Conservation (phyloP, 2,113 vertebrate genomes). For the Vombatus ursinus region DNA sequence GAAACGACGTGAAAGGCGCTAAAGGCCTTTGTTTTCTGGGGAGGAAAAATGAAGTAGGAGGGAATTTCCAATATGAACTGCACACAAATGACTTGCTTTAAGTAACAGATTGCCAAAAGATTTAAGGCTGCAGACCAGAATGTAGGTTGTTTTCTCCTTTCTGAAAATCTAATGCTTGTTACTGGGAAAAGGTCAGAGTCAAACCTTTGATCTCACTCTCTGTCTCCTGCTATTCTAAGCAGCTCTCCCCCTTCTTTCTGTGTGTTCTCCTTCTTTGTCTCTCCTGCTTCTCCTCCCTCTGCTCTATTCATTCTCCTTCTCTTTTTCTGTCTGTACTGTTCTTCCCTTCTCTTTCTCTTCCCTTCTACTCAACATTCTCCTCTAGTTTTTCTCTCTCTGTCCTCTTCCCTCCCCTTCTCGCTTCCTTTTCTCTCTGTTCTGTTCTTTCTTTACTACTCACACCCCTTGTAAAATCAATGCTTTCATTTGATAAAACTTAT, state of each 20-base stretch:
- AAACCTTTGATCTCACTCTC: constrained; percentile 1
- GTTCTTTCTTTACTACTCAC: not conserved
- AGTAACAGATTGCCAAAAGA: constrained; percentile 36
- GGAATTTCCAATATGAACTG: constrained; percentile 28
- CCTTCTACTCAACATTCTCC: not conserved
- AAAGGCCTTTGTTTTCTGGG: constrained; percentile 47
- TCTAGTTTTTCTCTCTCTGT: not conserved
- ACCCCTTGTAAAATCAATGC: not conserved
- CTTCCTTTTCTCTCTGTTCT: not conserved
- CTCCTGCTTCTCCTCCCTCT: too few relatives aligned
- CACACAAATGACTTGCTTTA: constrained; percentile 48
- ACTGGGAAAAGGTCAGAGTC: constrained; percentile 31
- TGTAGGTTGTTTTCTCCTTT: not conserved
- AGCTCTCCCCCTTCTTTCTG: too few relatives aligned
- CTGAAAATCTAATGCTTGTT: not conserved
- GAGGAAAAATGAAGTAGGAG: constrained; percentile 35
- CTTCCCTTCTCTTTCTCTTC: not conserved
- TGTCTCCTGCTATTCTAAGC: too few relatives aligned
- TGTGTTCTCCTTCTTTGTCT: too few relatives aligned
- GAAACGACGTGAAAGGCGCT: constrained; percentile 37
- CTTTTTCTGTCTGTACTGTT: not conserved
- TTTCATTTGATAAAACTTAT: not conserved
- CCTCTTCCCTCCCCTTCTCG: not conserved
- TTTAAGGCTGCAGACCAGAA: constrained; percentile 2
- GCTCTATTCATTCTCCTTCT: not conserved